phyloP scores from a whole-genome alignment of 2,888 invertebrate species.

The Philonicus albiceps region DNA sequence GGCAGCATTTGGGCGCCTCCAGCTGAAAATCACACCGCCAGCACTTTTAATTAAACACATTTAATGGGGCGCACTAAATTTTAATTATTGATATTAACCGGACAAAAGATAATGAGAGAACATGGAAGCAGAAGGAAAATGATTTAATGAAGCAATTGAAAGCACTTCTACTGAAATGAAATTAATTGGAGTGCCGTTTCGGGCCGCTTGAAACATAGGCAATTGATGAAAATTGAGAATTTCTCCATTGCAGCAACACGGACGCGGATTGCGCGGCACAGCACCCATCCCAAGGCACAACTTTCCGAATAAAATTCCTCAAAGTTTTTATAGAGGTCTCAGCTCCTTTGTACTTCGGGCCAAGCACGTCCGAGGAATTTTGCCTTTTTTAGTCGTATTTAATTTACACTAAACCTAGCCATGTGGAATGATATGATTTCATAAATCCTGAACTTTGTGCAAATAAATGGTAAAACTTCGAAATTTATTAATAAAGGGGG shows the following conservation, averaged over 20 bases:
- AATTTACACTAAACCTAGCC: neutral
- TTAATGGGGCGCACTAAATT: conserved; percentile 4
- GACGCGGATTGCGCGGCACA: neutral
- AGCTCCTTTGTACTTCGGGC: neutral
- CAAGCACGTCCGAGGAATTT: neutral
- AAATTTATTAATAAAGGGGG: neutral
- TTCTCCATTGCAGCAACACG: neutral
- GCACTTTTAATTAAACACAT: conserved; percentile 15
- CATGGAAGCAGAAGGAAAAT: conserved; percentile 14
- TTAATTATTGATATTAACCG: conserved; percentile 18
- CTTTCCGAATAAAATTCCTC: neutral
- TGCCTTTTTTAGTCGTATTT: neutral
- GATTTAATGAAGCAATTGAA: conserved; percentile 15
- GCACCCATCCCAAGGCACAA: neutral
- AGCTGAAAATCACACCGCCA: neutral
- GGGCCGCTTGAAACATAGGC: neutral
- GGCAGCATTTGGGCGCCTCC: neutral
- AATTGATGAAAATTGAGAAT: conserved; percentile 9
- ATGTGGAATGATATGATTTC: neutral
- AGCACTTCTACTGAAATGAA: neutral
- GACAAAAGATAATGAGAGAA: conserved; percentile 16
- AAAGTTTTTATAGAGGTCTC: neutral
- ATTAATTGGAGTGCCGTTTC: conserved; percentile 9
- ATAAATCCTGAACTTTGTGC: neutral
- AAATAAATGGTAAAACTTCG: neutral